Evolutionary conservation across 2,797 vertebrate genomes (phyloP), one percentile per base, ranked within the genome.

Genomic region (Malurus splendens): DNA sequence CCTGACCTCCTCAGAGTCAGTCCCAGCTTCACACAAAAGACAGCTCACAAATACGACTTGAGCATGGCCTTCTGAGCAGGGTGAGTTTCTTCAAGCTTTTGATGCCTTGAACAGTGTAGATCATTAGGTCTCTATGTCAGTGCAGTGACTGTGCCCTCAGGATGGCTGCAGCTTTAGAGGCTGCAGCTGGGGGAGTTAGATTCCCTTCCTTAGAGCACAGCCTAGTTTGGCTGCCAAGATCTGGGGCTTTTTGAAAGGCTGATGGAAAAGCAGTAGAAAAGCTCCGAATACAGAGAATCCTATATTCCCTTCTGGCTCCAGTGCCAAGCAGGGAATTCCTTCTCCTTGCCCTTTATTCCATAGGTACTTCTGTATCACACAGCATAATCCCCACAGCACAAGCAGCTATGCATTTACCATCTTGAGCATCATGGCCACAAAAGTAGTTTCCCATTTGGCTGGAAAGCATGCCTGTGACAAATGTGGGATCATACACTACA

Each of bases 61-160:
- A 82, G 50, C 2, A 0, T 82, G 85, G 56, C 76, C 61, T 82
- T 81, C 51, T 74, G 66, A 88, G 16, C 72, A 62, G 83, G 65
- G 51, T 4, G 14, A 91, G 48, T 76, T 82, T 79, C 82, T 89
- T 82, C 44, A 87, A 82, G 87, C 73, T 70, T 82, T 87, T 87
- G 74, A 64, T 90, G 74, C 39, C 70, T 87, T 76, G 70, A 79
- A 76, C 25, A 75, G 62, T 4, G 4, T 64, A 86, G 80, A 81
- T 93, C 84, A 66, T 89, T 87, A 89, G 82, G 67, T 91, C 79
- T 91, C 39, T 92, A 18, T 92, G 82, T 90, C 90, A 87, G 48
- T 25, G 20, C 79, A 64, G 56, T 27, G 74, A 42, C 85, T 86
- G 42, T 6, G 11, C 64, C 66, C 73, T 71, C 50, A 44, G 85